A percentile compares a stretch with the other conserved stretches of the same genome.
Conservation (phyloP, 2,888 invertebrate genomes). For the Cancer borealis region DNA sequence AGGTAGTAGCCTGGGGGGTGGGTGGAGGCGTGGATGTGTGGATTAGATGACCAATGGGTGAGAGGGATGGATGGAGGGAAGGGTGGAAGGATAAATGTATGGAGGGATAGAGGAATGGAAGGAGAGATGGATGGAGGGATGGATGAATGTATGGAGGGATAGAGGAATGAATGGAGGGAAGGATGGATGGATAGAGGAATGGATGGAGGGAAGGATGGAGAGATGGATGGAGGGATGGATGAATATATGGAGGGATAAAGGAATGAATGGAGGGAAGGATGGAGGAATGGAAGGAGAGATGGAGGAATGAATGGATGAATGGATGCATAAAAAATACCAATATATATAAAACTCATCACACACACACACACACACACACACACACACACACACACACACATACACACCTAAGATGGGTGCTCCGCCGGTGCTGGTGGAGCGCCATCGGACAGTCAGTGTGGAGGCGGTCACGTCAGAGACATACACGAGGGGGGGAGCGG, state of each 20-base stretch:
- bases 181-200: not conserved
- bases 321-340: not conserved
- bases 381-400: conserved; percentile 46
- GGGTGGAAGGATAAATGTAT: not conserved
- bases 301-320: not conserved
- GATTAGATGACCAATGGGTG: not conserved
- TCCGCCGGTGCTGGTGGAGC: conserved; percentile 86
- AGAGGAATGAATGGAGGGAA: not conserved
- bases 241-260: not conserved
- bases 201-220: not conserved
- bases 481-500: conserved; percentile 86
- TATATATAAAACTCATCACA: not conserved
- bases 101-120: not conserved
- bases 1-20: conserved; percentile 87
- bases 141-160: not conserved
- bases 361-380: conserved; percentile 6
- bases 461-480: conserved; percentile 88
- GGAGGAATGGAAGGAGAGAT: too few relatives aligned
- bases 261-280: not conserved
- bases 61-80: not conserved
- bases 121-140: not conserved
- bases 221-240: not conserved
- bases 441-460: conserved; percentile 88
- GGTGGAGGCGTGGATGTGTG: not conserved
- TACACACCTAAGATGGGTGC: conserved; percentile 84